These are phyloP conservation scores for Dendrolimus houi DNA, from an alignment of 2,888 invertebrate genomes.

Conservation along the genomic window DNA sequence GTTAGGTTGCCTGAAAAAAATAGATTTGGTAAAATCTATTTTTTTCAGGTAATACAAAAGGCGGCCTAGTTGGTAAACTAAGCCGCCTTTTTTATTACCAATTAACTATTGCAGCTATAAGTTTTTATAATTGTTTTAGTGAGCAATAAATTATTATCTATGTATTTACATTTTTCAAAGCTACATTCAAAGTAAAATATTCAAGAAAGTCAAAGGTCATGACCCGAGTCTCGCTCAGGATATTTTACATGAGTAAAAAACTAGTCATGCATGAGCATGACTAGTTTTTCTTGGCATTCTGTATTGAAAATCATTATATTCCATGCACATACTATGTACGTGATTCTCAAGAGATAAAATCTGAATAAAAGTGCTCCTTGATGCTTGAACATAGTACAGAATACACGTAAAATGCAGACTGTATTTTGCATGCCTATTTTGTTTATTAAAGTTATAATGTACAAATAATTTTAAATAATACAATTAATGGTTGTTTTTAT, in stretches of 20 bases:
- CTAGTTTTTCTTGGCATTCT: conserved; percentile 19
- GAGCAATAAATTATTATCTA: too few species aligned
- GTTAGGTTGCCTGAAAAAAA: too few species aligned
- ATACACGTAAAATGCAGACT: conserved; percentile 8
- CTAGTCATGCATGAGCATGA: conserved; percentile 25
- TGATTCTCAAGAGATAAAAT: conserved; percentile 19
- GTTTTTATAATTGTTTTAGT: too few species aligned
- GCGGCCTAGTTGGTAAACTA: too few species aligned
- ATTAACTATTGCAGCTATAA: too few species aligned
- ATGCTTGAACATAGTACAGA: background rate
- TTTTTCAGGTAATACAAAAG: too few species aligned
- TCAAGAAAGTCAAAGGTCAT: background rate
- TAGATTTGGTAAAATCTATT: too few species aligned
- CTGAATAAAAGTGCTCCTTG: conserved; percentile 9
- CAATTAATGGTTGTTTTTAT: too few species aligned
- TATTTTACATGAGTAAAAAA: too few species aligned
- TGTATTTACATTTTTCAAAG: background rate
- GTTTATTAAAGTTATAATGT: background rate
- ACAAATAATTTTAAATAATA: too few species aligned
- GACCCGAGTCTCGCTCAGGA: conserved; percentile 1
- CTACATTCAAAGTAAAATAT: background rate
- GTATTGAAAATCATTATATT: conserved; percentile 27
- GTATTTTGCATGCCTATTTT: background rate
- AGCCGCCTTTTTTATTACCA: too few species aligned
- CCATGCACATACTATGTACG: conserved; percentile 22